Percentiles rank a stretch among this genome's conserved stretches.
phyloP scores from a whole-genome alignment of 2,888 invertebrate genomes.

The Luperina nickerlii region DNA sequence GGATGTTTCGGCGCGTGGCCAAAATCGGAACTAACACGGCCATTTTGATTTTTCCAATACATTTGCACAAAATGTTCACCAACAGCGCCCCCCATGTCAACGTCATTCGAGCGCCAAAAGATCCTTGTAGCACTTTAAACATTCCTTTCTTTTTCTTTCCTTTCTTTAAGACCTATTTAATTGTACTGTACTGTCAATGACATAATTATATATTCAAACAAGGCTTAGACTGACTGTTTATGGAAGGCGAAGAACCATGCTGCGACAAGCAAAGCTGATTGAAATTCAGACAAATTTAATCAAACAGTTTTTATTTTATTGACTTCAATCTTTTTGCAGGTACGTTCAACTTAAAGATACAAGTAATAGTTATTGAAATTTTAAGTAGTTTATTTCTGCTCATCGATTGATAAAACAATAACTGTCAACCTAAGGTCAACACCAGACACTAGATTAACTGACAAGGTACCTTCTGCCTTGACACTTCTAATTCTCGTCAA shows the following conservation, averaged over 20 bases:
- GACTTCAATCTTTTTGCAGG: no score
- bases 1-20: no score
- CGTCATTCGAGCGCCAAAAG: background rate
- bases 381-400: background rate
- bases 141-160: background rate
- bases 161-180: background rate
- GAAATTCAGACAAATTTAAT: background rate
- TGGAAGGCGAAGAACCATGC: background rate
- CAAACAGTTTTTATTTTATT: no score
- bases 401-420: background rate
- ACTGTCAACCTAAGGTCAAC: background rate
- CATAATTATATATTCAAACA: background rate
- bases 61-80: background rate
- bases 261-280: background rate
- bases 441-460: background rate
- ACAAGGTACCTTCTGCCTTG: background rate
- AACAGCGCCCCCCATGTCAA: background rate
- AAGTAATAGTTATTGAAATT: background rate
- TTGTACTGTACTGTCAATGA: background rate
- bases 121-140: background rate
- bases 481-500: slow-evolving; percentile 26
- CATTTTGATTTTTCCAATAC: background rate
- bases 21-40: background rate
- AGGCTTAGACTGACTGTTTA: background rate
- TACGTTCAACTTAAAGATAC: no score